Base-by-base conservation (phyloP, 1,140 invertebrate genomes). In the Meloidogyne exigua region DNA sequence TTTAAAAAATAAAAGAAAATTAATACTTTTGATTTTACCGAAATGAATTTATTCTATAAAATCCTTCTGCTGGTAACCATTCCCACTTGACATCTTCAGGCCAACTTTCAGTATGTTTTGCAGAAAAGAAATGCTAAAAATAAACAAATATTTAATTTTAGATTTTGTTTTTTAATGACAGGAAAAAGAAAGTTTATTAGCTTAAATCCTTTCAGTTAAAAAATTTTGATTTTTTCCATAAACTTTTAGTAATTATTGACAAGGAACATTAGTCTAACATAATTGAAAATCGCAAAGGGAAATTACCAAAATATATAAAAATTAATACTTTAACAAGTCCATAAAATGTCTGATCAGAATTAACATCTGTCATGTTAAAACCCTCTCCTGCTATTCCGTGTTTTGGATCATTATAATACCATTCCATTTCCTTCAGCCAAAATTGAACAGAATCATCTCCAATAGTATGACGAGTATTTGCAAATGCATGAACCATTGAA, bases 381-480 rank as follows among this genome's bases (percentile, higher is more conserved):
- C 64, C 78, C 10, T 76, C 70, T n/a, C 13, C 25, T 2, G 25
- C 18, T 11, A 72, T 93, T 92, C 7, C 92, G 87, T 84, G 91
- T 92, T 49, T 93, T 92, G 75, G 91, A 90, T 82, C 92, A 91
- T 89, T 9, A 91, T 90, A 90, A 84, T 94, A 95, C 42, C 91
- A 91, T 0, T 94, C 88, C 84, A 94, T 96, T 42, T 91, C 92
- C 73, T 94, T 89, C 1, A 96, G 87, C 95, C 95, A 97, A 0
- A 93, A 95, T 88, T 95, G 93, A 0, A 94, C 94, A 84, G 94
- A 94, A 0, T 93, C 85, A 0, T 92, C 91, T 13, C 87, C 88
- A 23, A 88, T 88, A 36, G 95, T 92, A 86, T 92, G 95, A 0
- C 91, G 90, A 0, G 92, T 93, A 67, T 91, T 91, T 87, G 96